Conservation (phyloP, 2,888 invertebrate species). For the Rambutsinella grinnellia region DNA sequence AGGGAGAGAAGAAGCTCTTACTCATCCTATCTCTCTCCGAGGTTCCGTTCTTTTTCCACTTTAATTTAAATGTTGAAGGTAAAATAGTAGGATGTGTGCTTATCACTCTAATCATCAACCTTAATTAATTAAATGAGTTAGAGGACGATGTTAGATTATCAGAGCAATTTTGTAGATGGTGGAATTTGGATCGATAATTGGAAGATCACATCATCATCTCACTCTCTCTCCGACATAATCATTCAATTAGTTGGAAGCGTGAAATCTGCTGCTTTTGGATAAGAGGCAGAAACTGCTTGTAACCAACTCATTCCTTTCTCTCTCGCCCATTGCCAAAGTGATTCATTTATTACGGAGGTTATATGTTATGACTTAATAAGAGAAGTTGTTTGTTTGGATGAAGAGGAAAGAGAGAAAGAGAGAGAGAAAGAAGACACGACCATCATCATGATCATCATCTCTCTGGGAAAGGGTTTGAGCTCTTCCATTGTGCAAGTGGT, state of each 20-base stretch:
- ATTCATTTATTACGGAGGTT: constrained; percentile 40
- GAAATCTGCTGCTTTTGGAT: no score
- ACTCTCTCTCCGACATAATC: constrained; percentile 16
- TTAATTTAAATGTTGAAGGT: neutral
- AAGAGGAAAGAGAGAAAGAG: constrained; percentile 13
- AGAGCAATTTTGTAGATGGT: no score
- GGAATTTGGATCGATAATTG: constrained; percentile 26
- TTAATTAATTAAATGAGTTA: no score
- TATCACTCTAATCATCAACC: no score
- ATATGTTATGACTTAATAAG: constrained; percentile 48
- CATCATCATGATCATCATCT: no score
- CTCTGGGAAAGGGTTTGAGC: constrained; percentile 22
- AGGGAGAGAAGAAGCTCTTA: no score
- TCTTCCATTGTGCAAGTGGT: constrained; percentile 11
- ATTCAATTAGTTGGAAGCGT: constrained; percentile 28
- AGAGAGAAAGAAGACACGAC: constrained; percentile 17
- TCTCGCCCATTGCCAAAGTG: constrained; percentile 3
- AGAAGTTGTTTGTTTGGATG: constrained; percentile 6
- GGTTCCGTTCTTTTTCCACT: neutral
- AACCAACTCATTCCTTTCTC: constrained; percentile 38
- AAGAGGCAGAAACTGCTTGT: constrained; percentile 5
- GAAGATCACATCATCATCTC: constrained; percentile 13
- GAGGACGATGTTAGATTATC: no score
- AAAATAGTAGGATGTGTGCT: no score
- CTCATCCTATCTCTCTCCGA: no score